Base-by-base conservation (phyloP, 2,797 vertebrate species). In the Anguilla pacifica region DNA sequence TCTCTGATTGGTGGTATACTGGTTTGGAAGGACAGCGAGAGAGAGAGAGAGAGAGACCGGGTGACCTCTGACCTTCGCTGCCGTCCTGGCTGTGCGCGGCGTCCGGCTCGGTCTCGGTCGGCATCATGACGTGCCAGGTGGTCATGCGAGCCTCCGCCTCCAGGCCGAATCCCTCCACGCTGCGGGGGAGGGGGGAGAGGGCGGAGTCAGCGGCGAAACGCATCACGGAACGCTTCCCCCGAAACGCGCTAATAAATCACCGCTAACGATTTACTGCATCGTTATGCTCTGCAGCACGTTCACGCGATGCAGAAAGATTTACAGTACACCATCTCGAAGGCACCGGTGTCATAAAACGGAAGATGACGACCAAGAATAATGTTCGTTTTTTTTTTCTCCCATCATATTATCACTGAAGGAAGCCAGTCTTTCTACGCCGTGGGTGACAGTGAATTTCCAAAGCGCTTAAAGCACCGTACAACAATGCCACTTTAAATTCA, bases 61-160 rank as follows among this genome's bases (percentile, higher is more conserved):
- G 28, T 3, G 43, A 9, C 74, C 39, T 25, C 89, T 94, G 95
- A 99, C 98, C 99, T 96, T 99, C 99, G 25, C 98, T 98, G 90
- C 97, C 96, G 89, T 99, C 99, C 83, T 99, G 98, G 93, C 93
- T 98, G 94, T 98, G 98, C 6, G 95, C 92, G 22, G 96, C 91
- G 85, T 99, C 98, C 0, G 96, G 92, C 57, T 98, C 98, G 11
- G 97, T 97, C 91, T 99, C 98, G 0, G 97, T 93, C 6, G 98
- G 96, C 87, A 99, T 98, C 97, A 98, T 98, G 67, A 99, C 96
- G 87, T 99, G 99, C 99, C 99, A 99, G 49, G 99, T 99, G 5
- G 99, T 99, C 99, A 99, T 99, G 89, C 98, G 96, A 86, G 98
- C 98, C 95, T 99, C 98, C 25, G 99, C 98, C 95, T 99, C 99